Evolutionary conservation across 2,888 invertebrate genomes (phyloP).

Genomic region (Tetranychus truncatus): DNA sequence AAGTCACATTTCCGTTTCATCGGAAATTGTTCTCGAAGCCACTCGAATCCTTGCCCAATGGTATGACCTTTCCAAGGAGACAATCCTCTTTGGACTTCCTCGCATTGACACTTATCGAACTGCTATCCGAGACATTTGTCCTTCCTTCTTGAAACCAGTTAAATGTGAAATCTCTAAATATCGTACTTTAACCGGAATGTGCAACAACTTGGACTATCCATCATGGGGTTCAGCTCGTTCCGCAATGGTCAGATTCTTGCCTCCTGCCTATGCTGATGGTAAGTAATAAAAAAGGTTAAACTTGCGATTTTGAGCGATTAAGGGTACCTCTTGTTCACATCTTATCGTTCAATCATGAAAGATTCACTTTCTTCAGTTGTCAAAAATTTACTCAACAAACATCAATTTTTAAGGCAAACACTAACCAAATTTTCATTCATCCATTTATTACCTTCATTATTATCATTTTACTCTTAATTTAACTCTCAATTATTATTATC

Average conservation of each 20-base stretch:
- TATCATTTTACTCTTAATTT: too few relatives aligned
- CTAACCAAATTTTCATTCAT: too few relatives aligned
- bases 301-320: too few relatives aligned
- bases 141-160: conserved; percentile 30
- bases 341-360: background rate
- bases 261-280: conserved; percentile 29
- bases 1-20: conserved; percentile 25
- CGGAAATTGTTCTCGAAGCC: conserved; percentile 26
- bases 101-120: conserved; percentile 33
- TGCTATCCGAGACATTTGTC: conserved; percentile 32
- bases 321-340: too few relatives aligned
- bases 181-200: conserved; percentile 32
- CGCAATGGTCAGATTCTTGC: conserved; percentile 28
- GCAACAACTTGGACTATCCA: conserved; percentile 35
- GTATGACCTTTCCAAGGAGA: conserved; percentile 30
- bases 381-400: too few relatives aligned
- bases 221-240: conserved; percentile 33
- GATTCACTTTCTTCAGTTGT: background rate
- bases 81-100: conserved; percentile 32
- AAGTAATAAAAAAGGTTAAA: conserved; percentile 10
- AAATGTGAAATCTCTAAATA: conserved; percentile 31
- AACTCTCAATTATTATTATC: too few relatives aligned
- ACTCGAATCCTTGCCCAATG: conserved; percentile 25
- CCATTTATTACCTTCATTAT: too few relatives aligned
- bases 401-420: too few relatives aligned